These are phyloP conservation scores for Oscheius onirici DNA, from an alignment of 2,888 invertebrate species.

Conservation along the genomic window DNA sequence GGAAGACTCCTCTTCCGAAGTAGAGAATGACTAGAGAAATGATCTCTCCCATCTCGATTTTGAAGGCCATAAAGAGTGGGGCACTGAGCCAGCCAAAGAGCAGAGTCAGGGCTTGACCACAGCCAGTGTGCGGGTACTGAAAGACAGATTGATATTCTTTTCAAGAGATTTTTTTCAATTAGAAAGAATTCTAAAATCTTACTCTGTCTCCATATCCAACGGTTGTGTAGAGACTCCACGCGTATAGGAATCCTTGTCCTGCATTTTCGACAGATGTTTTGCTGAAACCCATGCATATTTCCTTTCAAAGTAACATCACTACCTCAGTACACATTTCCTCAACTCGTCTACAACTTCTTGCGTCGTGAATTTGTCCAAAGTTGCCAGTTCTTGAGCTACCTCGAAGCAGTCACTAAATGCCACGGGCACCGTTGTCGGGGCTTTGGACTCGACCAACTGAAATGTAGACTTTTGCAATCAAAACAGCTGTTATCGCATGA, in stretches of 20 bases:
- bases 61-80: slow-evolving; percentile 36
- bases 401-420: slow-evolving; percentile 14
- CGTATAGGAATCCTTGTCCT: slow-evolving; percentile 15
- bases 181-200: not conserved
- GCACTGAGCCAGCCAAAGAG: slow-evolving; percentile 17
- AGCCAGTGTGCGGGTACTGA: slow-evolving; percentile 26
- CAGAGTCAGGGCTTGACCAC: slow-evolving; percentile 11
- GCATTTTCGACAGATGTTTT: slow-evolving; percentile 4
- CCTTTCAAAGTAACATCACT: not conserved
- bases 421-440: slow-evolving; percentile 5
- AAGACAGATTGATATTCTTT: too few species aligned
- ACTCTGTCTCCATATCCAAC: slow-evolving; percentile 25
- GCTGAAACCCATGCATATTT: slow-evolving; percentile 2
- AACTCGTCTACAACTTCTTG: slow-evolving; percentile 6
- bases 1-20: slow-evolving; percentile 2
- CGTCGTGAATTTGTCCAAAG: not conserved
- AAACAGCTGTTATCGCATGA: not conserved
- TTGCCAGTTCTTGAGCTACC: not conserved
- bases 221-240: slow-evolving; percentile 21
- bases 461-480: slow-evolving; percentile 1
- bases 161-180: not conserved
- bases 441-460: slow-evolving; percentile 16
- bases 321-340: slow-evolving; percentile 19
- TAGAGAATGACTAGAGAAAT: slow-evolving; percentile 4
- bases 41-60: slow-evolving; percentile 26